Base-by-base conservation (phyloP, 35 echinoderm and acorn worm species). In the Chiridota heheva region DNA sequence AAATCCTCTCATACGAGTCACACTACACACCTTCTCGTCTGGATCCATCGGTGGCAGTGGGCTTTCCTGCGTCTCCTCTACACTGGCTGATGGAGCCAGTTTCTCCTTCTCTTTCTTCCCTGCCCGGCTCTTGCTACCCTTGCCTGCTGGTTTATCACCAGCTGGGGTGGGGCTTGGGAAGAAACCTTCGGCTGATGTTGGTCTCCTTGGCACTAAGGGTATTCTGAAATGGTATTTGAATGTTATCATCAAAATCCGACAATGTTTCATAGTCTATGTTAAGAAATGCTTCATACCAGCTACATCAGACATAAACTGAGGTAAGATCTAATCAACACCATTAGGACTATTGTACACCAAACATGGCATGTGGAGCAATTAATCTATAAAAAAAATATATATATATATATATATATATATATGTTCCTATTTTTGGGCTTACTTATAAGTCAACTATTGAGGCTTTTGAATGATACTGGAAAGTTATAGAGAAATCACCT, bases 131-230 rank as follows among this genome's bases (percentile, higher is more conserved):
- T 87, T 97, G 36, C 67, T 97, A 18, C 93, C 88, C 70, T 91
- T 91, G 25, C 73, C 83, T 35, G 70, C 94, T 7, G 40, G 55
- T 37, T 96, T 92, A 34, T 81, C 85, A 36, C 89, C 94, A 8
- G 89, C 94, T 15, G 84, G 81, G 36, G 94, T 88, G 64, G 87
- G 94, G 46, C 69, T 83, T 0, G 88, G 94, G 43, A 91, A 97
- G 89, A 91, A 97, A 29, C 94, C 94, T 60, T 97, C 94, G 2
- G 94, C 83, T 5, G 94, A 97, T 5, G 76, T 77, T 42, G 94
- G 94, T 20, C 94, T 61, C 38, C 94, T 36, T 1, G 94, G 84
- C 41, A 97, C 94, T 20, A 97, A 71, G 35, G 94, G 94, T 60
- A 97, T 97, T 66, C 94, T 97, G 15, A n/a, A n/a, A n/a, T n/a